Base-by-base conservation (phyloP, 2,113 vertebrate genomes). In the Epinephelus fuscoguttatus region DNA sequence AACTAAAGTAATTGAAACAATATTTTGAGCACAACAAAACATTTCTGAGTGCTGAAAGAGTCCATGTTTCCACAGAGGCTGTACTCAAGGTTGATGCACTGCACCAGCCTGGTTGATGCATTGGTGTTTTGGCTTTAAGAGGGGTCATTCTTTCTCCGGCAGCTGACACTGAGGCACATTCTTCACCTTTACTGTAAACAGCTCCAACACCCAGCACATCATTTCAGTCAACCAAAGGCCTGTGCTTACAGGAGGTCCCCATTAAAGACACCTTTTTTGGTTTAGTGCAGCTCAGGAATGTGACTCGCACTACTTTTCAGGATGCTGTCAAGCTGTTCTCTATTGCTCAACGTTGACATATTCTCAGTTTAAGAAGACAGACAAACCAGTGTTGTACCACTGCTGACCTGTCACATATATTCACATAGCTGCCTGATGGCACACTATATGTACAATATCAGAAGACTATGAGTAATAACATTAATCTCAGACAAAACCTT, bases 101-200 rank as follows among this genome's bases (percentile, higher is more conserved):
- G 25, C 70, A 75, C 13, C 60, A 37, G 9, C 11, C 17, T 66
- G 61, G 47, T 40, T 75, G 30, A 68, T 53, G 49, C 8, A 47
- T 80, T 68, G 23, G 13, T 82, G n/a, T 77, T 68, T 73, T 14
- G 11, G 33, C 45, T 64, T 75, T 53, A 69, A 87, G n/a, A 74
- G 49, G 67, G 33, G 27, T 75, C 19, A 19, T 82, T 84, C 12
- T 64, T 87, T 82, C 67, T 76, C 40, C 57, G 75, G 40, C 70
- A 64, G 76, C 63, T 81, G 64, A 76, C 56, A 74, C 17, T 21
- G 33, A 73, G 67, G 42, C 72, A 73, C 83, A 93, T 91, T 85
- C 30, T 62, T 87, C 75, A 79, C 45, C 25, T 60, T 87, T 56
- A 88, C 55, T 84, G 67, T 78, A 90, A 90, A 93, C 70, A 85